Base-by-base conservation (phyloP, 2,113 vertebrate species). In the Myiozetetes cayanensis region DNA sequence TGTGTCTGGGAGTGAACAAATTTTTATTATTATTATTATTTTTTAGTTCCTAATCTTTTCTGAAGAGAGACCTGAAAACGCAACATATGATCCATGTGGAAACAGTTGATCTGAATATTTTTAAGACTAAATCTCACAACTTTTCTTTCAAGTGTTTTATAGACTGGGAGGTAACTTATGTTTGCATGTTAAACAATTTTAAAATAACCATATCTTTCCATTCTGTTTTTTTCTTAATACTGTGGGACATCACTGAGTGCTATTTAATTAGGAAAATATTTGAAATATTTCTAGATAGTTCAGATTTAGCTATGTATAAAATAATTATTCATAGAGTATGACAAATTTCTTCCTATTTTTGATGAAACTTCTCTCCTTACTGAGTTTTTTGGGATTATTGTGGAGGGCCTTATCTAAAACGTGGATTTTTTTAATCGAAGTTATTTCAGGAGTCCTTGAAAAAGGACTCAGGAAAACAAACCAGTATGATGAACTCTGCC, bases 241-340 rank as follows among this genome's bases (percentile, higher is more conserved):
- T 47, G 0, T 24, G 8, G 14, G 7, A 0, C 8, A 55, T 46
- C 17, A 23, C 28, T 85, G n/a, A 43, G 9, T 53, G 5, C 5
- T 82, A 4, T 68, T 65, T 44, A 85, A 63, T 83, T 56, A 46
- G 31, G 19, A 71, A 83, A 80, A 67, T 41, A 73, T 58, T 72
- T 70, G 4, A 37, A 81, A 85, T 49, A 2, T 5, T 80, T 74
- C 28, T 56, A 17, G 10, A 31, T 50, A 79, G 9, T 67, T 80
- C 14, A 88, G 31, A 41, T 59, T 85, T 75, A 37, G 46, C 67
- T 67, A 75, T 58, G 19, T 12, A 43, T 73, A 18, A 24, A 79
- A 47, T 41, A 59, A 49, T 52, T 58, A 41, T 56, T 87, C 30
- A 41, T 18, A 72, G 30, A 41, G 66, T 12, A 85, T 62, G 31